Percentiles rank a stretch among this genome's conserved stretches.
phyloP scores from a whole-genome alignment of 2,797 vertebrate genomes.

The Sebastes cheni region DNA sequence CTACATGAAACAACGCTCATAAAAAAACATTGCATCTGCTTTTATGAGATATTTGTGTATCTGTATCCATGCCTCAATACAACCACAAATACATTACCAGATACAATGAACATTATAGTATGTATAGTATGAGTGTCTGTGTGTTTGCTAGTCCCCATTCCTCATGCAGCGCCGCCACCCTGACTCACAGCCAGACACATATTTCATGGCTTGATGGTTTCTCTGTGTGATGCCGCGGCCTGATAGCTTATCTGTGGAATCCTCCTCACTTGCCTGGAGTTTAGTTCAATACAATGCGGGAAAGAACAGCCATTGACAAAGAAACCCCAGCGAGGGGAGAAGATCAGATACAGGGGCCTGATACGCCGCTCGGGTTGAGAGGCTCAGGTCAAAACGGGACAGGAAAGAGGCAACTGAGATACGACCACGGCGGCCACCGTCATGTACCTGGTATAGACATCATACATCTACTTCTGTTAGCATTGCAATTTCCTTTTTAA shows the following conservation, averaged over 20 bases:
- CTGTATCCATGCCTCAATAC: not conserved
- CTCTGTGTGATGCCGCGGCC: constrained; percentile 62
- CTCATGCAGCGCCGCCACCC: constrained; percentile 31
- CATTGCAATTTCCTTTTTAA: not conserved
- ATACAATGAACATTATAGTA: not conserved
- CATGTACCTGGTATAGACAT: too few relatives aligned
- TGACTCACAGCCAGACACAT: constrained; percentile 60
- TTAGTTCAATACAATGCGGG: constrained; percentile 58
- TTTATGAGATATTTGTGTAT: not conserved
- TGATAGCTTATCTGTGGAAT: constrained; percentile 69
- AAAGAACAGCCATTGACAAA: constrained; percentile 56
- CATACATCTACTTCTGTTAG: not conserved
- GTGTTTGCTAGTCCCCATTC: not conserved
- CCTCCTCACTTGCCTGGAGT: constrained; percentile 57
- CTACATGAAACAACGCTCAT: not conserved
- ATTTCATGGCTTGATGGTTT: constrained; percentile 69
- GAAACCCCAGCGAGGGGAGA: constrained; percentile 26
- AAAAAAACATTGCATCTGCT: not conserved
- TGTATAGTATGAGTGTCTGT: not conserved
- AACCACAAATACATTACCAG: not conserved
- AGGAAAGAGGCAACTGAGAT: constrained; percentile 13
- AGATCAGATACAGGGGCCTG: constrained; percentile 51
- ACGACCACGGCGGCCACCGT: not conserved
- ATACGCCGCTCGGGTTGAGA: constrained; percentile 24
- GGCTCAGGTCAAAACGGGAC: constrained; percentile 36